Conservation (phyloP, 2,888 invertebrate species). For the Heliconius sara region DNA sequence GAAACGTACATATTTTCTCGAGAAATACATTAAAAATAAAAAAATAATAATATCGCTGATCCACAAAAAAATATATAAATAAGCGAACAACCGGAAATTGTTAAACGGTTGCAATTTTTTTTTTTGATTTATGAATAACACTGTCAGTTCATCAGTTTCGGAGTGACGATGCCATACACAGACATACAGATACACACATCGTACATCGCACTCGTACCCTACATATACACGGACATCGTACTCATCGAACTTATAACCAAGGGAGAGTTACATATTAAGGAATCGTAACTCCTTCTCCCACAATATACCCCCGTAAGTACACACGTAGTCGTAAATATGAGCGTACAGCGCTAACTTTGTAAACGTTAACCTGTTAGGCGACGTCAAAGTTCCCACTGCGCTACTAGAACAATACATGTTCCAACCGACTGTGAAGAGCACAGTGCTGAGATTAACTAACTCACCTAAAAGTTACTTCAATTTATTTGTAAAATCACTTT, state of each 20-base stretch:
- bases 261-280: neutral
- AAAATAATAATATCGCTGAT: too few relatives aligned
- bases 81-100: too few relatives aligned
- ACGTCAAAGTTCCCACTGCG: slow-evolving; percentile 47
- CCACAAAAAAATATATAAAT: too few relatives aligned
- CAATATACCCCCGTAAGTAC: slow-evolving; percentile 24
- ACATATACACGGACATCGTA: too few relatives aligned
- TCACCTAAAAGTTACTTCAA: slow-evolving; percentile 39
- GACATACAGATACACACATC: too few relatives aligned
- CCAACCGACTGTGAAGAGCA: slow-evolving; percentile 46
- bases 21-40: too few relatives aligned
- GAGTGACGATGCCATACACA: too few relatives aligned
- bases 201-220: too few relatives aligned
- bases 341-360: slow-evolving; percentile 48
- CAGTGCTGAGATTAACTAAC: slow-evolving; percentile 45
- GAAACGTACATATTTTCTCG: too few relatives aligned
- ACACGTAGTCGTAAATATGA: slow-evolving; percentile 41
- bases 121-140: too few relatives aligned
- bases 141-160: too few relatives aligned
- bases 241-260: neutral
- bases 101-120: too few relatives aligned
- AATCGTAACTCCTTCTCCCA: neutral
- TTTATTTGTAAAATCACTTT: slow-evolving; percentile 26
- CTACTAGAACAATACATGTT: slow-evolving; percentile 43
- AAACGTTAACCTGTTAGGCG: slow-evolving; percentile 50